Conservation (phyloP, 64 coral and sea anemone species). For the Orbicella faveolata region DNA sequence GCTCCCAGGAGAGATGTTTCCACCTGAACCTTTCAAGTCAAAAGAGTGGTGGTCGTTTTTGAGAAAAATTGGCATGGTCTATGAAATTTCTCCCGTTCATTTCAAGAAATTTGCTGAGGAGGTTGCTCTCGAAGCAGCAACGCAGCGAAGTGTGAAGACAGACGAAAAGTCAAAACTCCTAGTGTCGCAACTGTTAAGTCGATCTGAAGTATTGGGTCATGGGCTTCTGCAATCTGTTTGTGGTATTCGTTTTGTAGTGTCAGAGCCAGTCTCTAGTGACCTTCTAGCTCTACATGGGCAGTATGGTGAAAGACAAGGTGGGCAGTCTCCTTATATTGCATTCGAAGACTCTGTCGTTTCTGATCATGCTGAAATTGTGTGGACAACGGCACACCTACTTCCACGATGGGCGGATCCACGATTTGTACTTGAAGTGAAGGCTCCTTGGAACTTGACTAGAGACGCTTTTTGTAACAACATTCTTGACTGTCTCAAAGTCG, state of each 20-base stretch:
- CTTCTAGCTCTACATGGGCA: slow-evolving; percentile 18
- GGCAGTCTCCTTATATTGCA: slow-evolving; percentile 16
- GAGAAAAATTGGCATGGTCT: slow-evolving; percentile 39
- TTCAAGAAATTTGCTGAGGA: slow-evolving; percentile 49
- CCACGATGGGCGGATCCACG: slow-evolving; percentile 10
- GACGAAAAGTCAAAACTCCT: slow-evolving; percentile 32
- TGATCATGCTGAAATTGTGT: slow-evolving; percentile 12
- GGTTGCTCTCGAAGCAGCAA: slow-evolving; percentile 29
- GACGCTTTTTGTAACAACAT: background rate
- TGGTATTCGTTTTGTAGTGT: slow-evolving; percentile 26
- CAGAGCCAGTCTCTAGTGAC: background rate
- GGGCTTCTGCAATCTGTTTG: slow-evolving; percentile 13
- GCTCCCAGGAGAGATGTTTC: slow-evolving; percentile 16
- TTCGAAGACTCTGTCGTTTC: slow-evolving; percentile 43
- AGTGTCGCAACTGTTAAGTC: slow-evolving; percentile 1
- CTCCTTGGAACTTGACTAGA: background rate
- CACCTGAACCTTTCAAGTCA: slow-evolving; percentile 4
- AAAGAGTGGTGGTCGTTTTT: slow-evolving; percentile 27
- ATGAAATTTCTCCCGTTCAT: slow-evolving; percentile 2
- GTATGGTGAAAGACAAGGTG: slow-evolving; percentile 4
- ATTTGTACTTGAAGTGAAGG: background rate
- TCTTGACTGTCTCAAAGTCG: background rate
- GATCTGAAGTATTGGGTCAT: background rate
- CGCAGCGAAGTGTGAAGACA: background rate
- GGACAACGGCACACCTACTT: slow-evolving; percentile 49